Evolutionary conservation across 92 coral and sea anemone species (phyloP), one percentile per base, ranked within the genome.

Genomic region (Anthopleura xanthogrammica): DNA sequence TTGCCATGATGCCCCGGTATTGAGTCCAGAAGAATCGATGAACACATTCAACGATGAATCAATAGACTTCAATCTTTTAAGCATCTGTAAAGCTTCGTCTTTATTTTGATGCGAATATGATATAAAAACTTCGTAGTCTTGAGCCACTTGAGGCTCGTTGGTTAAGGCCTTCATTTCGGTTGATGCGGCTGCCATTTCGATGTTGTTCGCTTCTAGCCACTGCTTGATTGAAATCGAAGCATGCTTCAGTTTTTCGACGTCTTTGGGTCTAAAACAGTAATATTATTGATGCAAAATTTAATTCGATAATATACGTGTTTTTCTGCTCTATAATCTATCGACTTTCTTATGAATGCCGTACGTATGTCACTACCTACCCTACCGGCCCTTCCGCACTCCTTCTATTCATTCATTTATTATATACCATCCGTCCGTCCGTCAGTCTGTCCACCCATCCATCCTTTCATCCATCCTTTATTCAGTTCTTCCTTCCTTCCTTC

Each of bases 1-100:
- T 36, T 95, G 98, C 98, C 98, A 95, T 2, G 98, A 92, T 12
- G 92, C 83, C 0, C 98, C 98, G 7, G 98, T 92, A 79, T 87
- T 90, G 75, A 95, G 85, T 48, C 90, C 98, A 16, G 94, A 82
- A 24, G 98, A 89, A 77, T 95, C 98, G 74, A 95, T 95, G 86
- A 93, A 95, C 54, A 95, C 92, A 62, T 87, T 91, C 60, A 95
- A 80, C 12, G 77, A 81, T 39, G 95, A 91, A 80, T 90, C 93
- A 55, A 83, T 72, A 39, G 78, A 41, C 87, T 83, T 90, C 74
- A 95, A 88, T 43, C 80, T 81, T 24, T 87, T 83, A 41, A 91
- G 79, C 54, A 94, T 60, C 81, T 79, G 83, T 60, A 87, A 60
- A 1, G 98, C 98, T 56, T 84, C 85, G 57, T 78, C 71, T 68